These are phyloP conservation scores for Oceanites oceanicus DNA, from an alignment of 2,113 vertebrate genomes.

Conservation along the genomic window DNA sequence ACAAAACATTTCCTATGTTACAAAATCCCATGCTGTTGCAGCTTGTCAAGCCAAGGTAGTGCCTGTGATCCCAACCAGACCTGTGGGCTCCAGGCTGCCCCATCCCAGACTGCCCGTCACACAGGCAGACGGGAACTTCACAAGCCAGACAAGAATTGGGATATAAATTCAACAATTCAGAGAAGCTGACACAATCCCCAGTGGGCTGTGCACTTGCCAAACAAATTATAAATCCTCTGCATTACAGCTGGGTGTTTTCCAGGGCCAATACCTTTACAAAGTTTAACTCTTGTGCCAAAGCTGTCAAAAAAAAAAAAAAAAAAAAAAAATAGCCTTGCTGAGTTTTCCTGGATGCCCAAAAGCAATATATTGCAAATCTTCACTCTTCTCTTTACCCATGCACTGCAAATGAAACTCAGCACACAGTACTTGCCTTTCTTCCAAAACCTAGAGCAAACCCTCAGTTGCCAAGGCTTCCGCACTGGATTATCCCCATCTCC, in stretches of 20 bases:
- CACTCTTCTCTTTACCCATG: neutral
- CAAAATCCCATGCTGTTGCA: neutral
- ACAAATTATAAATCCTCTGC: neutral
- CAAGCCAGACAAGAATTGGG: neutral
- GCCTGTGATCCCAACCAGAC: accelerated
- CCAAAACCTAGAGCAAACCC: neutral
- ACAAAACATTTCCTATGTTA: neutral
- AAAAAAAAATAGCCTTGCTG: neutral
- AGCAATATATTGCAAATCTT: neutral
- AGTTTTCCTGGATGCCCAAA: neutral
- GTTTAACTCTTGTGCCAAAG: neutral
- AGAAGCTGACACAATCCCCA: neutral
- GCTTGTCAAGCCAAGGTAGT: accelerated
- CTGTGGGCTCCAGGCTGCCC: accelerated
- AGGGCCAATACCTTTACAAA: neutral
- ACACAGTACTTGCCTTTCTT: neutral
- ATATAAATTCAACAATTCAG: neutral
- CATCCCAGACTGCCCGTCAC: neutral
- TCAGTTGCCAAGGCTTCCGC: neutral
- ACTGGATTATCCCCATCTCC: neutral
- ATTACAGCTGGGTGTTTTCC: neutral
- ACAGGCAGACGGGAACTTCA: accelerated
- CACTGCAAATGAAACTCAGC: neutral
- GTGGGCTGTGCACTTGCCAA: neutral
- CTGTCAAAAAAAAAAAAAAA: neutral